phyloP scores from a whole-genome alignment of 2,888 invertebrate species.

The Liodrosophila aerea region DNA sequence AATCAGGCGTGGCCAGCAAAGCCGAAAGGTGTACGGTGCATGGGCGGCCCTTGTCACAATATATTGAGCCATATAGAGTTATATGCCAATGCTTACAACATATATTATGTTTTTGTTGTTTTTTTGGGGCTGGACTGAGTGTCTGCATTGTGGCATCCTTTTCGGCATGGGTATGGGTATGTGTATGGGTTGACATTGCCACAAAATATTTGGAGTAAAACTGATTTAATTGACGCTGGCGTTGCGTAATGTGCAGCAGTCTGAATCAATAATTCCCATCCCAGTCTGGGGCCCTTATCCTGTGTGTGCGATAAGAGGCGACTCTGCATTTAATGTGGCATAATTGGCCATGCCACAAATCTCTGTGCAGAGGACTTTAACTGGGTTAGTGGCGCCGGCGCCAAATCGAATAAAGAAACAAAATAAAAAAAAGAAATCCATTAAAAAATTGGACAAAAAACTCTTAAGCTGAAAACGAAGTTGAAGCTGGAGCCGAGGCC shows the following conservation, averaged over 20 bases:
- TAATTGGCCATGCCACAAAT: slow-evolving; percentile 63
- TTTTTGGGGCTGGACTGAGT: not conserved
- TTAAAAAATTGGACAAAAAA: not conserved
- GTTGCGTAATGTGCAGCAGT: slow-evolving; percentile 62
- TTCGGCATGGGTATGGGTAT: too few species aligned
- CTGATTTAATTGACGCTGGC: slow-evolving; percentile 74
- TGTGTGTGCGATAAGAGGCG: slow-evolving; percentile 57
- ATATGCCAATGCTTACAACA: slow-evolving; percentile 1
- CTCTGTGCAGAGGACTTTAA: slow-evolving; percentile 37
- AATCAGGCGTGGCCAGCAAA: slow-evolving; percentile 70
- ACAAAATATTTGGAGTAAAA: slow-evolving; percentile 74
- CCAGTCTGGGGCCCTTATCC: slow-evolving; percentile 25
- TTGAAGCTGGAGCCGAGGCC: slow-evolving; percentile 56
- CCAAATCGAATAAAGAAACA: slow-evolving; percentile 38
- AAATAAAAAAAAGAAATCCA: slow-evolving; percentile 21
- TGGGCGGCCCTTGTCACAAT: slow-evolving; percentile 62
- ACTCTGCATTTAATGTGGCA: slow-evolving; percentile 64
- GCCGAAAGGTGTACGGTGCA: slow-evolving; percentile 45
- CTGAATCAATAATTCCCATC: slow-evolving; percentile 19
- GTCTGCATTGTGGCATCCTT: slow-evolving; percentile 27
- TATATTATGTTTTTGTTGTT: slow-evolving; percentile 1
- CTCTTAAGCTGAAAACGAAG: slow-evolving; percentile 24
- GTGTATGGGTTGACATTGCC: slow-evolving; percentile 75
- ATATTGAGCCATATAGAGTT: slow-evolving; percentile 49
- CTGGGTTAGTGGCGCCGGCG: slow-evolving; percentile 76